phyloP scores from a whole-genome alignment of 2,888 invertebrate genomes.

The Pristionchus mayeri region DNA sequence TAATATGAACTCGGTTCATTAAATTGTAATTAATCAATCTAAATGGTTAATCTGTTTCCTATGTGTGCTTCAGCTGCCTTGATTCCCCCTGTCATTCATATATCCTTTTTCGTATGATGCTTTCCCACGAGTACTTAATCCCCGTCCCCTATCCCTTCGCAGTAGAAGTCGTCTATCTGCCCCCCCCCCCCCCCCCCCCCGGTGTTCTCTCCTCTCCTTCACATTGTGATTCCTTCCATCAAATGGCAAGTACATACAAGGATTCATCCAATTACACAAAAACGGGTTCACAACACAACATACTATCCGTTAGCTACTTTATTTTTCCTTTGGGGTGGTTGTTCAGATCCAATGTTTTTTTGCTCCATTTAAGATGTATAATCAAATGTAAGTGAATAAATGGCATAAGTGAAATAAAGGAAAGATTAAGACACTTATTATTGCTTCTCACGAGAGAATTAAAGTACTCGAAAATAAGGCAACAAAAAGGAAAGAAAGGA shows the following conservation, averaged over 20 bases:
- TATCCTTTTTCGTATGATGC: neutral
- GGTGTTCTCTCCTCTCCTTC: conserved; percentile 1
- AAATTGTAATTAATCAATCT: conserved; percentile 5
- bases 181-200: neutral
- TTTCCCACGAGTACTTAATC: neutral
- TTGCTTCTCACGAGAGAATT: conserved; percentile 1
- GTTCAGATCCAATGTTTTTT: neutral
- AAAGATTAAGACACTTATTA: neutral
- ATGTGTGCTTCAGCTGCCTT: neutral
- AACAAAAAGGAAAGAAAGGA: neutral
- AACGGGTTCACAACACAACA: conserved; percentile 25
- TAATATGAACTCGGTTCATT: neutral
- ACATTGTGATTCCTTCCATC: conserved; percentile 1
- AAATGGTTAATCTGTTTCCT: neutral
- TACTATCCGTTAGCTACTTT: conserved; percentile 14
- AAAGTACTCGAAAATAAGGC: neutral
- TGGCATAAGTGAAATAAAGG: neutral
- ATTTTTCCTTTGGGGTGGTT: neutral
- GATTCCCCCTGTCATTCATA: neutral
- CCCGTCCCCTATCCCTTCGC: neutral
- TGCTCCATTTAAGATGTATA: neutral
- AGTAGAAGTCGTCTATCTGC: neutral
- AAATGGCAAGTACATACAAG: conserved; percentile 18
- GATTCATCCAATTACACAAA: neutral
- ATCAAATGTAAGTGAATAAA: neutral